Evolutionary conservation across 2,113 vertebrate species (phyloP).

Genomic region (Tragelaphus scriptus): DNA sequence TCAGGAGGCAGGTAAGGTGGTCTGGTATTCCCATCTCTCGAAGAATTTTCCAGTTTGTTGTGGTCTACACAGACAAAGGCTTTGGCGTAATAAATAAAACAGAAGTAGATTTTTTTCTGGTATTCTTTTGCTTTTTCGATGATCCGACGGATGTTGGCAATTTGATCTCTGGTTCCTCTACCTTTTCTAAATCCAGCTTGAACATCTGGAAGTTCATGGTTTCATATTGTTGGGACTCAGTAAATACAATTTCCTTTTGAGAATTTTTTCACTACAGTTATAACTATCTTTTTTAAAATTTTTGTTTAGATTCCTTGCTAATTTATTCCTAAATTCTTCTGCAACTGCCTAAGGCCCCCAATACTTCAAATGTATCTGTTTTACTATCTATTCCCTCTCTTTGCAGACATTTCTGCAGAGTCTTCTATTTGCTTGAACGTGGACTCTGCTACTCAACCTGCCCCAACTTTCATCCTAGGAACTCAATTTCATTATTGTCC

Average conservation of each 20-base stretch:
- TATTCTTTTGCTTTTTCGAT: not conserved
- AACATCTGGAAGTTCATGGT: not conserved
- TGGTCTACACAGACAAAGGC: not conserved
- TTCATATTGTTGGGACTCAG: not conserved
- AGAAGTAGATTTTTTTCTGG: not conserved
- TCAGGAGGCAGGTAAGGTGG: not conserved
- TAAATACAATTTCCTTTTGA: not conserved
- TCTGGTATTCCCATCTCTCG: not conserved
- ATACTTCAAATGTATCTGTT: not conserved
- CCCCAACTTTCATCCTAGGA: not conserved
- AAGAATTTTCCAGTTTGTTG: not conserved
- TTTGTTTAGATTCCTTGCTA: not conserved
- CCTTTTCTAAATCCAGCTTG: not conserved
- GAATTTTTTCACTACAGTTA: not conserved
- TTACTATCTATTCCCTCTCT: not conserved
- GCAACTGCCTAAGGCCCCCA: not conserved
- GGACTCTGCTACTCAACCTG: not conserved
- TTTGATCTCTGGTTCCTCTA: not conserved
- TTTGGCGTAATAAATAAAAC: not conserved
- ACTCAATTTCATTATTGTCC: not conserved
- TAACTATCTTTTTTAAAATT: not conserved
- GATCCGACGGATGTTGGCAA: not conserved
- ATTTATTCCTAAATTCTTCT: slow-evolving; percentile 19
- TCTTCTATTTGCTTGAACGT: not conserved
- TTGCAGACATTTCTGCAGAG: not conserved